Evolutionary conservation across 1,140 invertebrate genomes (phyloP), one percentile per base, ranked within the genome.

Genomic region (Onthophagus taurus): DNA sequence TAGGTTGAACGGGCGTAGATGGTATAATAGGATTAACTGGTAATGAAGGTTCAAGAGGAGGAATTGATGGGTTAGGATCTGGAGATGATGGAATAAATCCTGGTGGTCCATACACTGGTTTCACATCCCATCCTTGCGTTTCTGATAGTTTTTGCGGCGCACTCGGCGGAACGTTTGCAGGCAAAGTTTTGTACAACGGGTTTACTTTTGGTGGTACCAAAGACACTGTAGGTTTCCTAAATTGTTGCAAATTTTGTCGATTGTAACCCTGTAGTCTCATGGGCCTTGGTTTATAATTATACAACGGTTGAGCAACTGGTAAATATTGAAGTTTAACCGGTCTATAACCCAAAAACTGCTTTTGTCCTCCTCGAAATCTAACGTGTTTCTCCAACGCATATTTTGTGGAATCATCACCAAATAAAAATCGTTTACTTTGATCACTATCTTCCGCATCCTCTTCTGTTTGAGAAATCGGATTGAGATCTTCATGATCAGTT

Each of bases 401-500:
- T n/a, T 51, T 49, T 14, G 46, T 42, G 2, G 34, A n/a, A 8
- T 36, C 30, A 7, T 44, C 21, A 11, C 45, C 36, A 34, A 58
- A 60, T 31, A 61, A 49, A 2, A 58, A 60, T 30, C 59, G 46
- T 52, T 61, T 61, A 16, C 57, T 58, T 35, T 59, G 59, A 26
- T 55, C 51, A 35, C 54, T 61, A 1, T 23, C 26, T 8, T 39
- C 30, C 13, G 42, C 14, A 18, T 54, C 53, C 18, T 51, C 45
- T 26, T 56, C 42, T 19, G 50, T 31, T 30, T 41, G 23, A 14
- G 52, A 47, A n/a, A 58, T 19, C n/a, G 59, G 59, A 39, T 61
- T 46, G 8, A 60, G 18, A 12, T 50, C 21, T 7, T 57, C 48
- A 13, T 49, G 39, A 16, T 41, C 38, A 31, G 43, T 18, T 21